phyloP scores from a whole-genome alignment of 2,113 vertebrate genomes.

The Aplodontia rufa region DNA sequence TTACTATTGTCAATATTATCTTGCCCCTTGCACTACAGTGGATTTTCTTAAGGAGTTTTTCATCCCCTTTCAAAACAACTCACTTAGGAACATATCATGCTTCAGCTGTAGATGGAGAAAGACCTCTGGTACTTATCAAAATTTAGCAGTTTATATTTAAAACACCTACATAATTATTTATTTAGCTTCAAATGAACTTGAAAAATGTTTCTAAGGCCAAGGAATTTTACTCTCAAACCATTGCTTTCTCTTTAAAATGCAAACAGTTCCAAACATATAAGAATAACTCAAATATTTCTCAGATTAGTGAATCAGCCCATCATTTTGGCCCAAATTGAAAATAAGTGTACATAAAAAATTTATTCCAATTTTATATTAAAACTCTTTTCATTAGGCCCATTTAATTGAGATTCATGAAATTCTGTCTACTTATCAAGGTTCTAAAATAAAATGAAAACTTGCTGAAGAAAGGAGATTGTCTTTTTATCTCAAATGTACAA shows the following conservation, averaged over 20 bases:
- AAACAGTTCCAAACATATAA: background rate
- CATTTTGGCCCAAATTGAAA: background rate
- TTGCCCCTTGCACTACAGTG: background rate
- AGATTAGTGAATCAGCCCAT: background rate
- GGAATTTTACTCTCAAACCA: background rate
- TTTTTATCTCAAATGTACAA: background rate
- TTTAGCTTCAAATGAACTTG: background rate
- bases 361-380: background rate
- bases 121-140: background rate
- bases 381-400: background rate
- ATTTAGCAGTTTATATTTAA: background rate
- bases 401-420: background rate
- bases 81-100: background rate
- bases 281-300: background rate
- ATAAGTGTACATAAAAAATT: background rate
- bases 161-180: background rate
- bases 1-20: background rate
- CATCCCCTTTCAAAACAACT: background rate
- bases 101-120: background rate
- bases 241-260: background rate
- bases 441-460: background rate
- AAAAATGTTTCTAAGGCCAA: background rate
- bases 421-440: background rate
- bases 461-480: background rate
- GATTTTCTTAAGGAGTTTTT: background rate